These are phyloP conservation scores for Marmota monax DNA, from an alignment of 2,113 vertebrate species.

Conservation along the genomic window DNA sequence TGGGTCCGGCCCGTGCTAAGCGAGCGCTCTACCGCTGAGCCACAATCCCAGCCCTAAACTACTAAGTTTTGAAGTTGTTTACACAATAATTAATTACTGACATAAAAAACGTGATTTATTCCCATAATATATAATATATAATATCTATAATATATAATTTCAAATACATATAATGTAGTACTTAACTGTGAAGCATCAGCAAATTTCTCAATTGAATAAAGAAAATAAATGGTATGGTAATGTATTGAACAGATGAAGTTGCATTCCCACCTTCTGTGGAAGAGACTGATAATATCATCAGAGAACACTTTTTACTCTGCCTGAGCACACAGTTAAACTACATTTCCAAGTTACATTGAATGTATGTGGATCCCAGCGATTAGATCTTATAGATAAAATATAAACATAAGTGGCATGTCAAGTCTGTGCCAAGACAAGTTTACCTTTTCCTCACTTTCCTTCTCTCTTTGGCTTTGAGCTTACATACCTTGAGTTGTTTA, in stretches of 20 bases:
- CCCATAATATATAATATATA: not conserved
- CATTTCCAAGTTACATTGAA: not conserved
- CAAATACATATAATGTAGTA: not conserved
- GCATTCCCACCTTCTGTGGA: not conserved
- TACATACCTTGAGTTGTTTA: not conserved
- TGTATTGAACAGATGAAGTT: not conserved
- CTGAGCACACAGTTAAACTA: not conserved
- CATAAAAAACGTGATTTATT: not conserved
- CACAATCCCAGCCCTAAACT: too few species aligned
- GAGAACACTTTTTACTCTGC: not conserved
- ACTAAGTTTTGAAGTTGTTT: not conserved
- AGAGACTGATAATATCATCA: not conserved
- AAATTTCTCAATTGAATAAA: not conserved
- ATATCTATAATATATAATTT: not conserved
- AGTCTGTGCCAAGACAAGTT: not conserved
- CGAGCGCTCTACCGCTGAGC: too few species aligned
- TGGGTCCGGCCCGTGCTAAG: too few species aligned
- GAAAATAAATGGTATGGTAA: not conserved
- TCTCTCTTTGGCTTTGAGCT: rapidly evolving
- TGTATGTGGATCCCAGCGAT: not conserved
- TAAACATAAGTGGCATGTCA: not conserved
- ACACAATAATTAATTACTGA: not conserved
- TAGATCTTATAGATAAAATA: not conserved
- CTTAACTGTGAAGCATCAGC: not conserved
- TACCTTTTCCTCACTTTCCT: not conserved